These are phyloP conservation scores for Halocaridina rubra DNA, from an alignment of 2,888 invertebrate genomes.

Conservation along the genomic window DNA sequence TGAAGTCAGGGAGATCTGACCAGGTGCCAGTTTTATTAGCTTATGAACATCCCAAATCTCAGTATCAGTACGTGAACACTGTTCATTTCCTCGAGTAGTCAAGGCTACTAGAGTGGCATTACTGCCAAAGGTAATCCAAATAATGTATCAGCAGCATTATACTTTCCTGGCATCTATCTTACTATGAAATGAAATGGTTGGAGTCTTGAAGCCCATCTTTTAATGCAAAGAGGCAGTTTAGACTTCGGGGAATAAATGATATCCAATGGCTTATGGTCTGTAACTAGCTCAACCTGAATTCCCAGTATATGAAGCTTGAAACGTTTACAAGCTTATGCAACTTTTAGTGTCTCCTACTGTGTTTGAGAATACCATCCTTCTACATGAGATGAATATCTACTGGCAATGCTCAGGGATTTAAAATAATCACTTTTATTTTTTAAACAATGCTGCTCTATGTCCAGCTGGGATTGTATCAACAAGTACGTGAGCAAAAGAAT, in stretches of 20 bases:
- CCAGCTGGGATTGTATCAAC: background rate
- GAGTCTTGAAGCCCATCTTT: background rate
- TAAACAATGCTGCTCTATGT: background rate
- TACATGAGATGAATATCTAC: background rate
- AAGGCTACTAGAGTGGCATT: too few species aligned
- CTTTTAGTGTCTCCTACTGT: background rate
- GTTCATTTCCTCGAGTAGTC: too few species aligned
- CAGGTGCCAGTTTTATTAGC: background rate
- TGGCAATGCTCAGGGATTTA: background rate
- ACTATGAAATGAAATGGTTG: background rate
- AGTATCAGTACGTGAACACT: too few species aligned
- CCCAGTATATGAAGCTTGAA: background rate
- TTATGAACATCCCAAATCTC: background rate
- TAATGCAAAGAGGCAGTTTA: slow-evolving; percentile 6
- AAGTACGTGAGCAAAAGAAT: background rate
- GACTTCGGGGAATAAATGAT: background rate
- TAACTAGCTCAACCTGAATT: background rate
- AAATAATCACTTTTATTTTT: background rate
- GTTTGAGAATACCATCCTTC: background rate
- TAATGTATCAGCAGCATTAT: too few species aligned
- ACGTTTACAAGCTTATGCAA: background rate
- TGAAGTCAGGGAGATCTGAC: too few species aligned
- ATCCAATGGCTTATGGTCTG: background rate
- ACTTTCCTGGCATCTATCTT: too few species aligned
- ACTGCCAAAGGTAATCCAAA: too few species aligned